Evolutionary conservation across 2,797 vertebrate species (phyloP).

Genomic region (Cuniculus paca): DNA sequence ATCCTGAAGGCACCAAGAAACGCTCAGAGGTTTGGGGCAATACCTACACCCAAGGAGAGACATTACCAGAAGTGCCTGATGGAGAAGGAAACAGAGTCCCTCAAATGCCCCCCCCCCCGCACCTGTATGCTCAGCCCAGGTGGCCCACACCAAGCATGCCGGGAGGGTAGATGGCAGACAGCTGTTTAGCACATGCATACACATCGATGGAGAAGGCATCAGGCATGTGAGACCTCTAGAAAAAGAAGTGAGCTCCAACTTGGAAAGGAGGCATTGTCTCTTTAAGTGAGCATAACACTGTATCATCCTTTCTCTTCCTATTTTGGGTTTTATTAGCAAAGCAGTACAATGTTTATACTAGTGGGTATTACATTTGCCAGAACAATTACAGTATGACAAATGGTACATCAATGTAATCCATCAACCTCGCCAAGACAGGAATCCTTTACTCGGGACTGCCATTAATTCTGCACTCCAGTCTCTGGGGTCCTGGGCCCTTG

Average conservation of each 20-base stretch:
- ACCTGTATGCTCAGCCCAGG: neutral
- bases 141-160: neutral
- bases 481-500: conserved; percentile 97
- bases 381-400: conserved; percentile 99
- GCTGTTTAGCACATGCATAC: neutral
- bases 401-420: conserved; percentile 99
- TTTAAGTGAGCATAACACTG: conserved; percentile 91
- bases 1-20: neutral
- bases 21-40: neutral
- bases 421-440: conserved; percentile 98
- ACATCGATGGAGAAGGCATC: neutral
- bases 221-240: neutral
- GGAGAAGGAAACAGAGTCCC: conserved; percentile 12
- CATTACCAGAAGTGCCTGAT: neutral
- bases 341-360: conserved; percentile 98
- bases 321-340: conserved; percentile 98
- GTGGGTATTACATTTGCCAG: conserved; percentile 99
- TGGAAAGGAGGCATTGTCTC: conserved; percentile 90
- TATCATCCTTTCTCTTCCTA: conserved; percentile 96
- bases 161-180: fast-evolving
- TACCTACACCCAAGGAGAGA: neutral
- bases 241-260: conserved; percentile 77
- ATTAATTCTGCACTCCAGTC: conserved; percentile 96
- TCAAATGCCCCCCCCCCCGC: fast-evolving
- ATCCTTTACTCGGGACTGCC: conserved; percentile 98